Evolutionary conservation across 2,113 vertebrate species (phyloP).

Genomic region (Lagopus leucura): DNA sequence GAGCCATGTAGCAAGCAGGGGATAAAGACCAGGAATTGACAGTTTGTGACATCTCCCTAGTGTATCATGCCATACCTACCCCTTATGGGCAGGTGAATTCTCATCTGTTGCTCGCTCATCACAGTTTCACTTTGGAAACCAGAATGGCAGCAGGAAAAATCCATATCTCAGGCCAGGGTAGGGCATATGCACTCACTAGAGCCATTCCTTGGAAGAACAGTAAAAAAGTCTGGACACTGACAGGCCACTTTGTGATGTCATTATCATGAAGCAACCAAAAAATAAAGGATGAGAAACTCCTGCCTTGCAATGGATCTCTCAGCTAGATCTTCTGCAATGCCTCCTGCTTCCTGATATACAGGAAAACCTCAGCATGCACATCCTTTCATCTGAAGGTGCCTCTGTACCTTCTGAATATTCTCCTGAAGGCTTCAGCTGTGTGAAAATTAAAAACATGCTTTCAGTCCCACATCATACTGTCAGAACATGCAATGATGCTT

Average conservation of each 20-base stretch:
- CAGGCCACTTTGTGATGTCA: neutral
- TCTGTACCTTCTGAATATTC: neutral
- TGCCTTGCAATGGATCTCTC: neutral
- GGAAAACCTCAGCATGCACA: neutral
- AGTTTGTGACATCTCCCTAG: neutral
- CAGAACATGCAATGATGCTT: neutral
- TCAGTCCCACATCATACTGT: neutral
- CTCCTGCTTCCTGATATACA: neutral
- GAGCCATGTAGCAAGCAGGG: neutral
- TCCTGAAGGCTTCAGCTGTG: neutral
- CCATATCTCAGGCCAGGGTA: neutral
- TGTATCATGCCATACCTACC: neutral
- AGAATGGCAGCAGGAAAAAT: neutral
- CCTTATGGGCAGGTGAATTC: neutral
- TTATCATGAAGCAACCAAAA: neutral
- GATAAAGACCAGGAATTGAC: neutral
- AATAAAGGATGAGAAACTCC: neutral
- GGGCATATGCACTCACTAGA: neutral
- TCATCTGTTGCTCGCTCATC: neutral
- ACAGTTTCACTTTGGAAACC: neutral
- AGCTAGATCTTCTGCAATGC: neutral
- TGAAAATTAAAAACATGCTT: slow-evolving; percentile 27
- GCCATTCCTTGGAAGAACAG: neutral
- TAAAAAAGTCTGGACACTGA: neutral
- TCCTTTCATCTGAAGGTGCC: neutral